Evolutionary conservation across 2,797 vertebrate species (phyloP), one percentile per base, ranked within the genome.

Genomic region (Lagothrix lagotricha): DNA sequence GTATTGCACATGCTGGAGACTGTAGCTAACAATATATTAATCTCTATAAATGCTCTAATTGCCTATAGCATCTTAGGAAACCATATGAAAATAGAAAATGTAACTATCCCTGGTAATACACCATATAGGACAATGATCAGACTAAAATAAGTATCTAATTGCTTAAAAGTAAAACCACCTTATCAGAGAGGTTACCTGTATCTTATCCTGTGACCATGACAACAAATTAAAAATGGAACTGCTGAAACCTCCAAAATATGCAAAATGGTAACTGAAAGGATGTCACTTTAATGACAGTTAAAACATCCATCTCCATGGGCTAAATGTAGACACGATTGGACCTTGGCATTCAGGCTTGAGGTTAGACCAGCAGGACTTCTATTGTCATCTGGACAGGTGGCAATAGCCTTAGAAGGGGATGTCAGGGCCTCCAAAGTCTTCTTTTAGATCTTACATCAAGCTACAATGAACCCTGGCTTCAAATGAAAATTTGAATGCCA

Each of bases 381-480:
- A 77, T 95, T 86, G 97, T 95, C 88, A 96, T 87, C 79, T 30
- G 84, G 97, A 97, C 98, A 98, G 97, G 98, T 98, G 98, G 96
- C 95, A 97, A 96, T 61, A 76, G 92, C 97, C 97, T 93, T 75
- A 95, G 52, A 33, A 80, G 88, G 70, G 92, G 93, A 36, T 30
- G 36, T 86, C 94, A 96, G 97, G 88, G 93, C 94, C 93, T 96
- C 94, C 95, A 50, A 58, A 85, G 97, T 97, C 98, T 97, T 98
- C 98, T 96, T 98, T 98, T 98, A 98, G 98, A 97, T 94, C 97
- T 98, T 89, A 95, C 97, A 97, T 97, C 97, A 94, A 97, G 77
- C 94, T 96, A 96, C 96, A 57, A 67, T 26, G 97, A 98, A 96
- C 96, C 90, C 97, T 98, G 98, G 97, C 97, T 98, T 89, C 36